These are phyloP conservation scores for Aphelinus atriplicis DNA, from an alignment of 1,140 invertebrate genomes.

Conservation along the genomic window DNA sequence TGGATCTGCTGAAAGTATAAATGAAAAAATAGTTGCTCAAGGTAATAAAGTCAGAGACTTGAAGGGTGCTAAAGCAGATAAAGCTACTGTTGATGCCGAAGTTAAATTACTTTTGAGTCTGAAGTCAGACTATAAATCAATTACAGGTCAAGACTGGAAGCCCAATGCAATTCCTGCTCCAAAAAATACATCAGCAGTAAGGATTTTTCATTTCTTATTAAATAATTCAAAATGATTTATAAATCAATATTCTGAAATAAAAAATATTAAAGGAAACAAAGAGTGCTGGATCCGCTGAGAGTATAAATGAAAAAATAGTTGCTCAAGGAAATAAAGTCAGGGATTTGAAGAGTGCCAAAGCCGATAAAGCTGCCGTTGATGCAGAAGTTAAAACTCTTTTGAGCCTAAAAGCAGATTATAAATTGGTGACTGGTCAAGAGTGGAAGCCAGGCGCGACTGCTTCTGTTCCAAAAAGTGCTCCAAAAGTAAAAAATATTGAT, in stretches of 20 bases:
- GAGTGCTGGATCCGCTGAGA: not conserved
- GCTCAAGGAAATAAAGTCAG: slow-evolving; percentile 50
- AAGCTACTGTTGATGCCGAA: slow-evolving; percentile 41
- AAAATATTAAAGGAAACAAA: not conserved
- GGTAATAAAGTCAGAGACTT: slow-evolving; percentile 53
- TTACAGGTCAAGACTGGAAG: slow-evolving; percentile 74
- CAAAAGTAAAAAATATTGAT: not conserved
- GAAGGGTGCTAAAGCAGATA: slow-evolving; percentile 66
- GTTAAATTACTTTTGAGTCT: slow-evolving; percentile 74
- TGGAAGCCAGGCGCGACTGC: slow-evolving; percentile 68
- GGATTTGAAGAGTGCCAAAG: slow-evolving; percentile 66
- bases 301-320: slow-evolving; percentile 36
- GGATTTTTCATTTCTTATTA: too few species aligned
- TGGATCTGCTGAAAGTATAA: slow-evolving; percentile 20
- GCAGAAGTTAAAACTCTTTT: slow-evolving; percentile 71
- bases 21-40: slow-evolving; percentile 42
- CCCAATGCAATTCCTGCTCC: slow-evolving; percentile 49
- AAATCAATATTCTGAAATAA: too few species aligned
- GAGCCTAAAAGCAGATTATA: slow-evolving; percentile 75
- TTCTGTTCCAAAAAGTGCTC: slow-evolving; percentile 38
- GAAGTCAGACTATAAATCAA: slow-evolving; percentile 75
- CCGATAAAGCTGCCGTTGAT: slow-evolving; percentile 46
- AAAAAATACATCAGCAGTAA: slow-evolving; percentile 38
- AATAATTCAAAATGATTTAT: too few species aligned
- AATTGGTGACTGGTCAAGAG: slow-evolving; percentile 70